Conservation (phyloP, 2,888 invertebrate genomes). For the Smittia aterrima region DNA sequence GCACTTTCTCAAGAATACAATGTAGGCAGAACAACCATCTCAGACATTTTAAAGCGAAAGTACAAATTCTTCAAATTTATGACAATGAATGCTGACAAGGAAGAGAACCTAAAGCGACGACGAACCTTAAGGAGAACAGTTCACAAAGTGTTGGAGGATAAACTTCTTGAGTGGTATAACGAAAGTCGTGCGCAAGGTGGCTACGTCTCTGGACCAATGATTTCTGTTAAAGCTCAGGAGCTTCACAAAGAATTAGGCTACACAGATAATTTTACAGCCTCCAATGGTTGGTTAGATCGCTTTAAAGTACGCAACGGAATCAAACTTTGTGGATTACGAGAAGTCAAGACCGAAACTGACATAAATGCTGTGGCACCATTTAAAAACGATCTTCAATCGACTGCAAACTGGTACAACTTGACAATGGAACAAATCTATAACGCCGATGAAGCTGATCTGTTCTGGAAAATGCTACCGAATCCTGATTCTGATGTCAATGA, state of each 20-base stretch:
- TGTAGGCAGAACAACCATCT: slow-evolving; percentile 32
- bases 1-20: slow-evolving; percentile 25
- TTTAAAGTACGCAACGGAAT: slow-evolving; percentile 37
- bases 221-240: slow-evolving; percentile 26
- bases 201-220: slow-evolving; percentile 39
- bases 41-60: slow-evolving; percentile 34
- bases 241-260: slow-evolving; percentile 34
- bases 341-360: slow-evolving; percentile 36
- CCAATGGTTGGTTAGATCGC: slow-evolving; percentile 38
- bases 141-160: slow-evolving; percentile 30
- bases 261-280: slow-evolving; percentile 30
- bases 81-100: slow-evolving; percentile 31
- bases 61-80: slow-evolving; percentile 38
- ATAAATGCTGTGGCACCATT: slow-evolving; percentile 41
- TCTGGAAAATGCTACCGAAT: slow-evolving; percentile 44
- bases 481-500: slow-evolving; percentile 43
- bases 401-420: slow-evolving; percentile 42
- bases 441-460: slow-evolving; percentile 45
- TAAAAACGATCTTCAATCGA: slow-evolving; percentile 36
- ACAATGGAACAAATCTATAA: slow-evolving; percentile 44
- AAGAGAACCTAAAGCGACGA: slow-evolving; percentile 32
- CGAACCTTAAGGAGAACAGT: slow-evolving; percentile 26
- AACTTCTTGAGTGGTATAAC: slow-evolving; percentile 36
- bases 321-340: slow-evolving; percentile 36
- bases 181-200: slow-evolving; percentile 11